Conservation (phyloP, 2,113 vertebrate genomes). For the Galemys pyrenaicus region DNA sequence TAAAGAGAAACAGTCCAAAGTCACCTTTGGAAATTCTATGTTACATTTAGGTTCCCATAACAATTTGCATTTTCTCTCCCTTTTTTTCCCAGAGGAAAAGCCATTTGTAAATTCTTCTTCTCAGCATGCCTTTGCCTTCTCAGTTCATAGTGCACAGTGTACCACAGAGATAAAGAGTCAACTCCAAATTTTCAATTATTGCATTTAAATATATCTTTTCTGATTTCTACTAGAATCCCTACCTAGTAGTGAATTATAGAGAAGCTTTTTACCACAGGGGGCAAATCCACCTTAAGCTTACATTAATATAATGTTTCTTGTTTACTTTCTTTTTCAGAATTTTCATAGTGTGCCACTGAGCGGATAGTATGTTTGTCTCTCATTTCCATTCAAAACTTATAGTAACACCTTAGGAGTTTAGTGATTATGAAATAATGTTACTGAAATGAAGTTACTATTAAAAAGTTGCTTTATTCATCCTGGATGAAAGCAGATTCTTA, state of each 20-base stretch:
- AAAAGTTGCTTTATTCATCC: background rate
- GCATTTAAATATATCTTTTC: slow-evolving; percentile 33
- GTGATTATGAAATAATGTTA: background rate
- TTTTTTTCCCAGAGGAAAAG: background rate
- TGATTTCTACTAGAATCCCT: slow-evolving; percentile 40
- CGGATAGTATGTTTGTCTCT: background rate
- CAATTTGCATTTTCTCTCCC: background rate
- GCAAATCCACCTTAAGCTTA: background rate
- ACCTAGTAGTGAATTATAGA: background rate
- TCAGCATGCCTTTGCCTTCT: background rate
- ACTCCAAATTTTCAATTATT: slow-evolving; percentile 41
- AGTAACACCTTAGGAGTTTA: background rate
- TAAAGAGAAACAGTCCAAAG: background rate
- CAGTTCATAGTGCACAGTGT: background rate
- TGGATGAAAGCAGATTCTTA: background rate
- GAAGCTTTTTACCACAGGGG: background rate
- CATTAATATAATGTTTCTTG: background rate
- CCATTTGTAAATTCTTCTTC: slow-evolving; percentile 29
- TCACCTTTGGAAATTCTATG: background rate
- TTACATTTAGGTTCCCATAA: background rate
- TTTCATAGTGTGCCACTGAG: background rate
- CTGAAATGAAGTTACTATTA: background rate
- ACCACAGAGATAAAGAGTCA: slow-evolving; percentile 40
- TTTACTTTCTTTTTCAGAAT: background rate
- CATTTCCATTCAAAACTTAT: background rate